Base-by-base conservation (phyloP, 53 echinoderm and acorn worm genomes). In the Astropecten irregularis region DNA sequence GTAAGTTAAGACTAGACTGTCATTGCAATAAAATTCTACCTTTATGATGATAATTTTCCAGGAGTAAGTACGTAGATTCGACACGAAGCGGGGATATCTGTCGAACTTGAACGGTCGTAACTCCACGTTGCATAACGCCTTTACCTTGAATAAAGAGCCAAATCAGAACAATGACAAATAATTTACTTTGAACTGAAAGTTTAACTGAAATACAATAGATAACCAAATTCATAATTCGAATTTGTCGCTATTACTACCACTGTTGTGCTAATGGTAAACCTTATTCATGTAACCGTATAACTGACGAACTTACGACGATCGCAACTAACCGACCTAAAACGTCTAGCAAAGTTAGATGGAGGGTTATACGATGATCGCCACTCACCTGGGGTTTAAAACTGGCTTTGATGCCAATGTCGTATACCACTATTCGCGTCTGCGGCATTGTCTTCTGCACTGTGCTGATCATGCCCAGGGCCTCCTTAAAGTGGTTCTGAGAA, bases 41-140 rank as follows among this genome's bases (percentile, higher is more conserved):
- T 89, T 85, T 29, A 92, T 89, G 7, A 92, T 86, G 40, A 89
- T 69, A 3, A 87, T 84, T 46, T 89, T 92, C 92, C 92, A 92
- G 19, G 92, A 76, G 60, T 86, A 89, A 14, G 54, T 89, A 7
- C 49, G 51, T 1, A 92, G 83, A 38, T 63, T 62, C 35, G 48
- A 86, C n/a, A 89, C 89, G 44, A 72, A 86, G 31, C 10, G 3
- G 16, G 92, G 92, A 37, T 92, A 92, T 25, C 86, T 82, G 2
- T 68, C 38, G 27, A 85, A 92, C 3, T 84, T 58, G 42, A 92
- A 92, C 16, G 66, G 37, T 18, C 92, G 89, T 33, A 92, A 26
- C 33, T 89, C 92, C 8, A 92, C 88, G 42, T 91, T 91, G 34
- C 91, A 91, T 18, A 88, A 81, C 16, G 56, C 40, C 49, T 66